Evolutionary conservation across 2,797 vertebrate genomes (phyloP).

Genomic region (Cynopterus sphinx): DNA sequence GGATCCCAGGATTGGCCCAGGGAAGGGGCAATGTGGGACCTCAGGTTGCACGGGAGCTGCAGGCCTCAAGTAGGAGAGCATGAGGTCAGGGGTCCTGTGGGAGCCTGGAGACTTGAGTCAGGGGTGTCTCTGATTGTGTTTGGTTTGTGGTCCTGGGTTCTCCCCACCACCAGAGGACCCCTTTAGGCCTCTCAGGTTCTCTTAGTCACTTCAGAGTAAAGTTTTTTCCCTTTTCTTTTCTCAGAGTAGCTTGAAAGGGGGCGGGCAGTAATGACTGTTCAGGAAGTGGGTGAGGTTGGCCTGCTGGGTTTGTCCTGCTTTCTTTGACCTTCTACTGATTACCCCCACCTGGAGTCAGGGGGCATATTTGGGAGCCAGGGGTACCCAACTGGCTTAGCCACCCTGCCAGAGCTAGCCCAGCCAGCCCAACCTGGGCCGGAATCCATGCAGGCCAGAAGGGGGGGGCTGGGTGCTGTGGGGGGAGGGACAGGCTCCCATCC

Average conservation of each 20-base stretch:
- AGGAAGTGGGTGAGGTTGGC: slow-evolving; percentile 81
- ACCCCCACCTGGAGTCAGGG: slow-evolving; percentile 57
- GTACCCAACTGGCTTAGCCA: background rate
- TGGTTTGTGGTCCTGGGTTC: background rate
- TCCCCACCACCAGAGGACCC: background rate
- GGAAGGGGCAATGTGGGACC: background rate
- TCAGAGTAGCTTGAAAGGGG: slow-evolving; percentile 74
- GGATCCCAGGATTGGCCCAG: background rate
- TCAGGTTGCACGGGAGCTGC: slow-evolving; percentile 16
- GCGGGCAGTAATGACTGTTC: slow-evolving; percentile 77
- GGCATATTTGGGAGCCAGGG: slow-evolving; percentile 15
- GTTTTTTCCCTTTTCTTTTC: slow-evolving; percentile 71
- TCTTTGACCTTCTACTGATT: slow-evolving; percentile 73
- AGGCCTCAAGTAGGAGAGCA: slow-evolving; percentile 36
- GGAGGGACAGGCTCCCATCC: slow-evolving; percentile 22
- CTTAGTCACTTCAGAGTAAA: slow-evolving; percentile 73
- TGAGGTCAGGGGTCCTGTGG: background rate
- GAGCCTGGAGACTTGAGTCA: background rate
- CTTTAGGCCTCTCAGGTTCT: slow-evolving; percentile 44
- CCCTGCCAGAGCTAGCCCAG: slow-evolving; percentile 19
- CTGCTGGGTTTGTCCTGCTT: slow-evolving; percentile 66
- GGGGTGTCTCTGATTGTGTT: slow-evolving; percentile 13
- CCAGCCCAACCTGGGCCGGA: background rate
- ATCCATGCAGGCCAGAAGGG: slow-evolving; percentile 1
- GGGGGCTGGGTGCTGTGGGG: slow-evolving; percentile 54